phyloP scores from a whole-genome alignment of 2,797 vertebrate species.

The Philypnodon macrostomus region DNA sequence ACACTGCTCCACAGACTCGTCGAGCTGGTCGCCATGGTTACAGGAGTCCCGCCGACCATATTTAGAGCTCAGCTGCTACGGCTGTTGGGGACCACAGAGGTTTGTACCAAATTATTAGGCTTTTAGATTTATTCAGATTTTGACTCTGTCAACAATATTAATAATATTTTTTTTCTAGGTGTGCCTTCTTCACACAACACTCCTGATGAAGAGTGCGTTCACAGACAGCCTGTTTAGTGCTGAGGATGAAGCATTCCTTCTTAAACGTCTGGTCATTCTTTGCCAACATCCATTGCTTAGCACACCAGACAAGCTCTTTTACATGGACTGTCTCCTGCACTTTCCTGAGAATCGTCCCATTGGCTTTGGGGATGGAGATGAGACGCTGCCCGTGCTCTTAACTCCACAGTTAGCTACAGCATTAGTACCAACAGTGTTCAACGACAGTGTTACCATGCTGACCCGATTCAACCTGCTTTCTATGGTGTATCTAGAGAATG shows the following conservation, averaged over 20 bases:
- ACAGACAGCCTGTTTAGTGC: constrained; percentile 87
- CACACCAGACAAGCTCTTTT: constrained; percentile 79
- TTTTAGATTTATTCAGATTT: too few relatives aligned
- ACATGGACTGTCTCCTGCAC: constrained; percentile 83
- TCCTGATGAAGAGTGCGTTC: constrained; percentile 85
- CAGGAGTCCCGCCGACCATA: constrained; percentile 79
- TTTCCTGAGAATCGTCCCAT: constrained; percentile 90
- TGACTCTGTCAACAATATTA: background rate
- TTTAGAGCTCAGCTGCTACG: constrained; percentile 87
- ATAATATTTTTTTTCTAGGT: constrained; percentile 36
- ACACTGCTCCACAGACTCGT: constrained; percentile 78
- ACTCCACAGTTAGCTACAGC: constrained; percentile 70
- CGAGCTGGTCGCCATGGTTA: constrained; percentile 82
- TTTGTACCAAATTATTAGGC: constrained; percentile 35
- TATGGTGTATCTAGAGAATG: constrained; percentile 80
- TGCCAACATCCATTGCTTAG: constrained; percentile 83
- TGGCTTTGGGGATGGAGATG: constrained; percentile 70
- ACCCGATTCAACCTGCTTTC: constrained; percentile 81
- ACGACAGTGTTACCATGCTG: constrained; percentile 79
- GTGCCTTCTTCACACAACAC: constrained; percentile 78
- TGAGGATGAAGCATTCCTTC: constrained; percentile 84
- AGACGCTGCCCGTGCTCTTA: constrained; percentile 81
- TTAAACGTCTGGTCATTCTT: constrained; percentile 80
- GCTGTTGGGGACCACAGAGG: constrained; percentile 81
- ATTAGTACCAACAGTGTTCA: constrained; percentile 82